A percentile compares a stretch with the other conserved stretches of the same genome.
Conservation (phyloP, 2,113 vertebrate species). For the Bagarius yarrelli region DNA sequence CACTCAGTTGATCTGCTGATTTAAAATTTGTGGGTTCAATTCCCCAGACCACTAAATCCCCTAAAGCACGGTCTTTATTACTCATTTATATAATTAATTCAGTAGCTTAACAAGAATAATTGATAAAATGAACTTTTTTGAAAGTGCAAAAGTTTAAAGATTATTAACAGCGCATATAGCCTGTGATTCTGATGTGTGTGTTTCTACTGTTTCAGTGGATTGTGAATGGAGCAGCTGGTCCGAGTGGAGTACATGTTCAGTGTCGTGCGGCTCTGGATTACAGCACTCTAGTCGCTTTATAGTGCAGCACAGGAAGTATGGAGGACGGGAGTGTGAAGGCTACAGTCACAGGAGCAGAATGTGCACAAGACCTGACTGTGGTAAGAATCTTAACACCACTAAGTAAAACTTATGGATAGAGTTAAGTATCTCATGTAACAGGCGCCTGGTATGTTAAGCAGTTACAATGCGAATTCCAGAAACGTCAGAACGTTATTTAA, state of each 20-base stretch:
- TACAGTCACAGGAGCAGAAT: constrained; percentile 25
- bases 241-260: constrained; percentile 71
- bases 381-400: constrained; percentile 56
- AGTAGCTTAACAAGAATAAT: too few species aligned
- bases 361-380: constrained; percentile 63
- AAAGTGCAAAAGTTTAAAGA: too few species aligned
- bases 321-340: constrained; percentile 67
- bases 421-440: too few species aligned
- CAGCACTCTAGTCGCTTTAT: constrained; percentile 62
- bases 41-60: too few species aligned
- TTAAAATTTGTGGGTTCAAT: too few species aligned
- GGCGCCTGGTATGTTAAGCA: too few species aligned
- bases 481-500: too few species aligned
- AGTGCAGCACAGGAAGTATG: constrained; percentile 55
- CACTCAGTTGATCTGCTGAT: too few species aligned
- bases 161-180: background rate
- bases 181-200: background rate
- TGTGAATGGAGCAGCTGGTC: constrained; percentile 77
- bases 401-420: background rate
- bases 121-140: too few species aligned
- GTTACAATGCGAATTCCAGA: too few species aligned
- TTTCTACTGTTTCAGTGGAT: constrained; percentile 52
- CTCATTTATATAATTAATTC: too few species aligned
- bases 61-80: too few species aligned
- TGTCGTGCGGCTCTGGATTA: constrained; percentile 68